Evolutionary conservation across 30 jellyfish, hydroid and myxozoan species (phyloP), one percentile per base, ranked within the genome.

Genomic region (Aurelia aurita complex sp. Pacific): DNA sequence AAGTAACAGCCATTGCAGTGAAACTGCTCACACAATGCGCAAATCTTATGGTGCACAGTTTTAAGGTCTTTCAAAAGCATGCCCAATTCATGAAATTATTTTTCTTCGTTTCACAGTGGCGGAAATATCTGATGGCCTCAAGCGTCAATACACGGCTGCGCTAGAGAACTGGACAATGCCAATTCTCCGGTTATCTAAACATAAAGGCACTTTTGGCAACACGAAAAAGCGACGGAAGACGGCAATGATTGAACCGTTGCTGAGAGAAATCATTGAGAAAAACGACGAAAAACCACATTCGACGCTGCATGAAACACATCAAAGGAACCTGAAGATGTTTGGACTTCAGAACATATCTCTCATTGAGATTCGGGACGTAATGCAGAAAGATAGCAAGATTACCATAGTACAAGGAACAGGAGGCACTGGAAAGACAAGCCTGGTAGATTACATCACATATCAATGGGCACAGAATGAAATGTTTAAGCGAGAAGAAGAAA

Each of bases 391-490:
- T 23, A 17, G 36, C 36, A 61, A 61, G 36, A 17, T 61, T 3
- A 61, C 70, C 0, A 23, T 61, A 61, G 32, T 61, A 9, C 70
- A 61, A 17, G 70, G 70, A 61, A 61, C 36, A 4, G 70, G 70
- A 61, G 70, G 70, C 36, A 61, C 13, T n/a, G 70, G 70, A 61
- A 61, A 61, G 70, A 61, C 70, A n/a, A 61, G 70, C 36, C 2
- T 61, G 8, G 70, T 61, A 3, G 70, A 61, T 17, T 61, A 17
- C 36, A 6, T 61, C 70, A 61, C 70, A 17, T 23, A 17, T 23
- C 32, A 61, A 1, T 61, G 70, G 70, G 70, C 70, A 61, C 32
- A 61, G 1, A 61, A 61, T 23, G 70, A 61, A 61, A 61, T 61
- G 33, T 61, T 61, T 12, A 1, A n/a, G 11, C 12, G 38, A n/a